Evolutionary conservation across 2,888 invertebrate species (phyloP).

Genomic region (Macroteleia sp.): DNA sequence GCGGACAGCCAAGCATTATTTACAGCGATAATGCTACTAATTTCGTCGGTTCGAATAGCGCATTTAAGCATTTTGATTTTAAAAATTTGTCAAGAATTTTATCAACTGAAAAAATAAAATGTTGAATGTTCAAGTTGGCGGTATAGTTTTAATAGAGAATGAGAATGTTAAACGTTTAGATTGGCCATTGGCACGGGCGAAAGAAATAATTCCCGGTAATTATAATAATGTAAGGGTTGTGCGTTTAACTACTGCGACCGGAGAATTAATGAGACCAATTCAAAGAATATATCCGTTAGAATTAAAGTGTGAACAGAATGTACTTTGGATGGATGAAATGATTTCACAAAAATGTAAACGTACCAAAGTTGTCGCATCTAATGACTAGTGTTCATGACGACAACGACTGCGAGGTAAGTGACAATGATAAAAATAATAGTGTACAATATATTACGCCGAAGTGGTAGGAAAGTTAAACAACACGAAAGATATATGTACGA

Average conservation of each 20-base stretch:
- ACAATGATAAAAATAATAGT: too few relatives aligned
- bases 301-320: neutral
- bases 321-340: neutral
- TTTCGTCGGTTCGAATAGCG: slow-evolving; percentile 15
- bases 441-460: too few relatives aligned
- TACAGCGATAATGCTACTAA: slow-evolving; percentile 29
- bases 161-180: slow-evolving; percentile 42
- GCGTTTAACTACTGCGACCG: neutral
- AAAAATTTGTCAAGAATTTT: neutral
- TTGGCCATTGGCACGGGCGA: slow-evolving; percentile 54
- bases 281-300: slow-evolving; percentile 24
- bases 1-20: slow-evolving; percentile 37
- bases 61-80: slow-evolving; percentile 3
- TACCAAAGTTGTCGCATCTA: too few relatives aligned
- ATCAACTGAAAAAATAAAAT: slow-evolving; percentile 10
- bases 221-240: slow-evolving; percentile 23
- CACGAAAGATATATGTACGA: too few relatives aligned
- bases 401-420: too few relatives aligned
- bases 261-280: slow-evolving; percentile 13
- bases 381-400: too few relatives aligned
- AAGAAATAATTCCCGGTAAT: slow-evolving; percentile 22
- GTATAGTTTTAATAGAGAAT: slow-evolving; percentile 46
- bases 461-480: too few relatives aligned
- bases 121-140: slow-evolving; percentile 21
- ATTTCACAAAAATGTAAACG: neutral